Evolutionary conservation across 2,888 invertebrate genomes (phyloP).

Genomic region (Drosophila merina): DNA sequence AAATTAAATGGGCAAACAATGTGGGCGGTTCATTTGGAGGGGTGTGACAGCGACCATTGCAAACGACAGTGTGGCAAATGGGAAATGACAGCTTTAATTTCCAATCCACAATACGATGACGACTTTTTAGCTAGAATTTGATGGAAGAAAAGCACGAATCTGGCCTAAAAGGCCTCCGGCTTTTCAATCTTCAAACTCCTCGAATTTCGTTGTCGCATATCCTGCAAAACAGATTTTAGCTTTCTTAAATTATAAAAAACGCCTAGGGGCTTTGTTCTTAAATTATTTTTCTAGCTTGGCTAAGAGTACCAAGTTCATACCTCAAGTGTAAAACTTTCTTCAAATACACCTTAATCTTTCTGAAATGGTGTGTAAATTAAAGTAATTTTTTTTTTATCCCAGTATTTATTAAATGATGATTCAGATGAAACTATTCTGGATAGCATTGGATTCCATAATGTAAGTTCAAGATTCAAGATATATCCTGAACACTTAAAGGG

Average conservation of each 20-base stretch:
- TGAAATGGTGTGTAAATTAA: no score
- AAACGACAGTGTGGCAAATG: neutral
- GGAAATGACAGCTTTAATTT: neutral
- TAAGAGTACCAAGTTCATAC: no score
- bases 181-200: neutral
- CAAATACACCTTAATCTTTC: no score
- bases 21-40: constrained; percentile 7
- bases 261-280: neutral
- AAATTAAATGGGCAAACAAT: constrained; percentile 35
- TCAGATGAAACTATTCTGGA: no score
- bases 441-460: no score
- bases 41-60: neutral
- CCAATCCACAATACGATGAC: neutral
- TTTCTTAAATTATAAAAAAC: neutral
- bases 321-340: no score
- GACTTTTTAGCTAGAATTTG: neutral
- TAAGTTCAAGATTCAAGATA: no score
- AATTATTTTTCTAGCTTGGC: neutral
- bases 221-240: no score
- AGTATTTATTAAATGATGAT: no score
- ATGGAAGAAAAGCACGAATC: neutral
- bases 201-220: no score
- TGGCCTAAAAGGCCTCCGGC: neutral
- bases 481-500: no score
- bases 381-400: no score